Conservation (phyloP, 2,888 invertebrate genomes). For the Branchipolynoe longqiensis region DNA sequence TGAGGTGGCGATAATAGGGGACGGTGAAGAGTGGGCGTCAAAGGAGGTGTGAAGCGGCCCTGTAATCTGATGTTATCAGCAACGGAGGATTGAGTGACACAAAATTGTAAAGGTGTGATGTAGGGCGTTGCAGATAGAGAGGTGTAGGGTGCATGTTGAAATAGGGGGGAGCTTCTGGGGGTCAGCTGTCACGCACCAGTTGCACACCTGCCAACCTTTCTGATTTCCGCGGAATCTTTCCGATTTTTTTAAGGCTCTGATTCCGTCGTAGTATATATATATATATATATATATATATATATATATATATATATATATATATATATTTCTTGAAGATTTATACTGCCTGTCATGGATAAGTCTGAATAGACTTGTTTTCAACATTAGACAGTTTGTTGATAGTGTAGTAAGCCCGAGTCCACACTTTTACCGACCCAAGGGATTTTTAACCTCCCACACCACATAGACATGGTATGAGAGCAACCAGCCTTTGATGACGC, state of each 20-base stretch:
- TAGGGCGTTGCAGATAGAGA: neutral
- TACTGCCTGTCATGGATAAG: too few relatives aligned
- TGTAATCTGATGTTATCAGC: conserved; percentile 5
- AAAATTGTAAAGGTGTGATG: neutral
- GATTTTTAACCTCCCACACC: too few relatives aligned
- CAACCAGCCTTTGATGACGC: too few relatives aligned
- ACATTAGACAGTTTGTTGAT: too few relatives aligned
- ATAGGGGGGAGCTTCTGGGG: neutral
- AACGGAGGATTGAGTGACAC: neutral
- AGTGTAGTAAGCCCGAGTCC: too few relatives aligned
- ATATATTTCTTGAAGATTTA: neutral
- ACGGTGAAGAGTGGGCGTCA: neutral
- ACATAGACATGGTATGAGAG: too few relatives aligned
- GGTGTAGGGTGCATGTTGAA: neutral
- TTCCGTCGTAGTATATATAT: neutral
- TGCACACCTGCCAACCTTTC: neutral
- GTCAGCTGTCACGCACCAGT: neutral
- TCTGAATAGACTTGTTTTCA: neutral
- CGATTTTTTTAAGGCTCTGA: neutral
- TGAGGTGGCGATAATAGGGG: conserved; percentile 11
- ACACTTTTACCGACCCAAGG: too few relatives aligned
- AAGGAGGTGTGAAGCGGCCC: conserved; percentile 10
- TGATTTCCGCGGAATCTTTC: neutral
- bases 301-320: neutral
- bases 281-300: neutral